Base-by-base conservation (phyloP, 2,888 invertebrate genomes). In the Stenoptilia bipunctidactyla region DNA sequence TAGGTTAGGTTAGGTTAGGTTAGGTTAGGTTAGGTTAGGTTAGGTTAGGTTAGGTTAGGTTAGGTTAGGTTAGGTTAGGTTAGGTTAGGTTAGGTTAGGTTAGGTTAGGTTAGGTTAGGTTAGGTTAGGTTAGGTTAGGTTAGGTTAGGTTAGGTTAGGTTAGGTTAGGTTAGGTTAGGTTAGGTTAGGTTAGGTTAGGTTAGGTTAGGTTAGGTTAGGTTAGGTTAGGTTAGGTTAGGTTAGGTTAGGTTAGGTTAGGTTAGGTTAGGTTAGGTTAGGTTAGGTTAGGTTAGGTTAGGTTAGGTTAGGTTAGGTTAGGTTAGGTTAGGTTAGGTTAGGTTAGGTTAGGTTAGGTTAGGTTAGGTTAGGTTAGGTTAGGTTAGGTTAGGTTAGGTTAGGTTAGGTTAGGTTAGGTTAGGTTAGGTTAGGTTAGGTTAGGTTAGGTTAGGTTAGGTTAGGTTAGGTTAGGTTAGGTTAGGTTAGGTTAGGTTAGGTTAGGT, bases 381-480 rank as follows among this genome's bases (percentile, higher is more conserved):
- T 47, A 44, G 43, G 45, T 45, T 45, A 45, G 45, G 49, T 47
- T 48, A 45, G 44, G 45, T 46, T 48, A 48, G 45, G 45, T 46
- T 48, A 45, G 45, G 45, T 48, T 45, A 48, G 45, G 48, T 48
- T 47, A 44, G 44, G 45, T 45, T 45, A 46, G 48, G 48, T 48
- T 48, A 48, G 48, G 48, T 48, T 48, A 48, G 48, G 48, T 48
- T 48, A 48, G 48, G 45, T 48, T 45, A 45, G 48, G 48, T 47
- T 47, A 48, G 48, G 48, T 48, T 38, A 38, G 38, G 38, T 38
- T 40, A 40, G 40, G 40, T 40, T 40, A 40, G 43, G 43, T 43
- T 43, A 43, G 43, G 43, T 43, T 43, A 43, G 25, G 25, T 25
- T 25, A 25, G 25, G 25, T 25, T 25, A 25, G 25, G 25, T 25